A percentile compares a stretch with the other conserved stretches of the same genome.
These are phyloP conservation scores for Notodonta dromedarius DNA, from an alignment of 2,888 invertebrate genomes.

Conservation along the genomic window DNA sequence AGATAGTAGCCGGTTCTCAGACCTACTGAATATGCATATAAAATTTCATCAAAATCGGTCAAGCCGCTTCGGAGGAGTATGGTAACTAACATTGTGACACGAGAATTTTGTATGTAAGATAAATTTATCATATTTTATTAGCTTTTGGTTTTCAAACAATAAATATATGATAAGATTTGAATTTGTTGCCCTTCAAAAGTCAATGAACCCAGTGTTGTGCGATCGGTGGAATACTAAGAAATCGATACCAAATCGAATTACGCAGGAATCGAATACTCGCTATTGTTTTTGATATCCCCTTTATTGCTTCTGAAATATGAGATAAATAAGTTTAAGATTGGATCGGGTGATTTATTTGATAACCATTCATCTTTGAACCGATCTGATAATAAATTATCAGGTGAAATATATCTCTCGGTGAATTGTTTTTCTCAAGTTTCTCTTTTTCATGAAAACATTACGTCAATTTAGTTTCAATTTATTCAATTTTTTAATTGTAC, in stretches of 20 bases:
- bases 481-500: no score
- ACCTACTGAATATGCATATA: no score
- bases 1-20: no score
- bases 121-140: no score
- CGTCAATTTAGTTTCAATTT: no score
- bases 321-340: neutral
- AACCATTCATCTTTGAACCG: constrained; percentile 1
- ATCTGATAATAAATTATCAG: neutral
- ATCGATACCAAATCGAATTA: constrained; percentile 2
- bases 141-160: no score
- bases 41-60: no score
- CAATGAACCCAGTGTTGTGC: neutral
- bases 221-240: neutral
- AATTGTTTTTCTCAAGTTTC: neutral
- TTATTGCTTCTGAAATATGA: neutral
- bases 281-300: constrained; percentile 3
- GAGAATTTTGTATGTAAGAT: no score
- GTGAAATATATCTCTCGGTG: neutral
- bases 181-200: neutral
- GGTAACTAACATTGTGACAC: no score
- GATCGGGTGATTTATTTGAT: neutral
- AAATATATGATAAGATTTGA: neutral
- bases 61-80: no score
- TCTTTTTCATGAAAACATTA: neutral
- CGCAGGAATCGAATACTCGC: neutral